Percentiles rank a stretch among this genome's conserved stretches.
phyloP scores from a whole-genome alignment of 2,113 vertebrate species.

The Heterochromis multidens region DNA sequence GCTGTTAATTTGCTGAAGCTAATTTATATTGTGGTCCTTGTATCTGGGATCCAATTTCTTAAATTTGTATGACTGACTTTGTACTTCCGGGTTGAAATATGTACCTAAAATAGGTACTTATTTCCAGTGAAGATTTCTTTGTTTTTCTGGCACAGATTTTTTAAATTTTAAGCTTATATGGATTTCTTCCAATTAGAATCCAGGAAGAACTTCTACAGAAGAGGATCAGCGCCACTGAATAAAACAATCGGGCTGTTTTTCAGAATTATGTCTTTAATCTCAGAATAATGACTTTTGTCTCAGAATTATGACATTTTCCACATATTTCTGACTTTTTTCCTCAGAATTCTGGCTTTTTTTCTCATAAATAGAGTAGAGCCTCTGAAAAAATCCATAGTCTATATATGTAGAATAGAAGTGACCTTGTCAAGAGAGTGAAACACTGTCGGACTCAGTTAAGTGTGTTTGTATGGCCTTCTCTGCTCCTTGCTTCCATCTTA shows the following conservation, averaged over 20 bases:
- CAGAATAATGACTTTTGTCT: background rate
- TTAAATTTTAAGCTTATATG: no score
- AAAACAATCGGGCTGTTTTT: background rate
- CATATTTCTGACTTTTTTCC: accelerated
- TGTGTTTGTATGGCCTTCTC: background rate
- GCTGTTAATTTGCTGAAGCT: no score
- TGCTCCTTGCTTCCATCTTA: background rate
- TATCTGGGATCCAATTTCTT: no score
- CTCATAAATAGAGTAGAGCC: background rate
- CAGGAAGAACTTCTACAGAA: no score
- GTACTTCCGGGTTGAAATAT: no score
- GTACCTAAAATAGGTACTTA: background rate
- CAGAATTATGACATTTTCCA: no score
- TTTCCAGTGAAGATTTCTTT: no score
- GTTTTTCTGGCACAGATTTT: no score
- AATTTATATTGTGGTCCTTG: no score
- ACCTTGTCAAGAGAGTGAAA: background rate
- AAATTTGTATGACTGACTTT: no score
- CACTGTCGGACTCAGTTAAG: background rate
- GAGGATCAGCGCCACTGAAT: background rate
- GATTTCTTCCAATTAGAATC: no score
- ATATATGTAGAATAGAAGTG: background rate
- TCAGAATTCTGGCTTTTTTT: background rate
- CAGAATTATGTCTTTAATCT: background rate
- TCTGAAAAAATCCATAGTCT: background rate